A percentile compares a stretch with the other conserved stretches of the same genome.
phyloP scores from a whole-genome alignment of 2,888 invertebrate genomes.

The Cerastis leucographa region DNA sequence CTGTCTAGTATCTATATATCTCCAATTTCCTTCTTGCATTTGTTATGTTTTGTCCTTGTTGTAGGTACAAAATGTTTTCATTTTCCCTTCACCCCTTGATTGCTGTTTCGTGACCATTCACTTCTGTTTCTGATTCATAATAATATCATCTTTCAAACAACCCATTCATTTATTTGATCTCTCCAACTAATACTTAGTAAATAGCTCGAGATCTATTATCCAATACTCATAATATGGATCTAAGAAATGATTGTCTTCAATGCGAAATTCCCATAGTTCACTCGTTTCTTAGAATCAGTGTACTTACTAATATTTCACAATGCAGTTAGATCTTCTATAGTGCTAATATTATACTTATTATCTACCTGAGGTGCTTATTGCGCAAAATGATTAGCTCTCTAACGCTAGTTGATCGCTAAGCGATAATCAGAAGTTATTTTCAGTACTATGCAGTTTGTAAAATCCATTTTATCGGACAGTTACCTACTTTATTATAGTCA shows the following conservation, averaged over 20 bases:
- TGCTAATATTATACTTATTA: slow-evolving; percentile 21
- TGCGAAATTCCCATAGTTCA: background rate
- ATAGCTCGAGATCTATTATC: background rate
- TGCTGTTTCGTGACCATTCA: background rate
- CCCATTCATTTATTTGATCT: background rate
- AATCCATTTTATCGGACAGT: slow-evolving; percentile 55
- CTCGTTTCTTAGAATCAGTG: background rate
- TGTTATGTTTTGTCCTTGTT: background rate
- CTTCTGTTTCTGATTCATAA: background rate
- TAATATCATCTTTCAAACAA: background rate
- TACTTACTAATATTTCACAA: background rate
- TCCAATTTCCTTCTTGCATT: background rate
- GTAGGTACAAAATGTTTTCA: background rate
- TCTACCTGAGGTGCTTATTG: slow-evolving; percentile 31
- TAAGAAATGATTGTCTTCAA: background rate
- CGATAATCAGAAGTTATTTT: slow-evolving; percentile 49
- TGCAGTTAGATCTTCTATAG: slow-evolving; percentile 13
- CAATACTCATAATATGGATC: background rate
- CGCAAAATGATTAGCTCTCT: slow-evolving; percentile 43
- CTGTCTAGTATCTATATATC: background rate
- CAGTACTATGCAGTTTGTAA: slow-evolving; percentile 39
- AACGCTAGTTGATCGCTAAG: slow-evolving; percentile 21
- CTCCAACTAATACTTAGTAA: background rate
- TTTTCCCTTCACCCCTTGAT: background rate
- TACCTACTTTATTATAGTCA: slow-evolving; percentile 35